These are phyloP conservation scores for Columba livia DNA, from an alignment of 2,113 vertebrate species.

Conservation along the genomic window DNA sequence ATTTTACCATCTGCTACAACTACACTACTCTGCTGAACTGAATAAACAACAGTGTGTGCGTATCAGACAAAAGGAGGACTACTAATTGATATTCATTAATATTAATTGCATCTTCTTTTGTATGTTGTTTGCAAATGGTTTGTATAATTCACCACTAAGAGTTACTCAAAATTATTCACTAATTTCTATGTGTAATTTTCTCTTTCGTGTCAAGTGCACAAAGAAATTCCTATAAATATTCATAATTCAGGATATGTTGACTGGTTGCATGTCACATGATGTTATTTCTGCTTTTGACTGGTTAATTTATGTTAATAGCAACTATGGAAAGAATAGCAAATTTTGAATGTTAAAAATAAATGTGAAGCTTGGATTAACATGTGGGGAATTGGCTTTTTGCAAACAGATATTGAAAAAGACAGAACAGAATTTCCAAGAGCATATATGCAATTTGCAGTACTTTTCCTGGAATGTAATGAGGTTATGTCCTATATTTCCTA, in stretches of 20 bases:
- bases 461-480: not conserved
- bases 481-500: not conserved
- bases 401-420: not conserved
- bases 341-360: not conserved
- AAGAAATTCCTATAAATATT: slow-evolving; percentile 38
- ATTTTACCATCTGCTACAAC: slow-evolving; percentile 52
- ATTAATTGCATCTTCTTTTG: not conserved
- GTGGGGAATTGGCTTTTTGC: not conserved
- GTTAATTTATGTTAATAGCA: slow-evolving; percentile 36
- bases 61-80: slow-evolving; percentile 6
- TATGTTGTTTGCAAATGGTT: not conserved
- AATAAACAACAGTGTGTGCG: not conserved
- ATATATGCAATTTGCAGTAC: not conserved
- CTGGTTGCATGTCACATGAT: not conserved
- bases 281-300: not conserved
- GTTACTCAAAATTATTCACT: slow-evolving; percentile 35
- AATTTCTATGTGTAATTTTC: slow-evolving; percentile 19
- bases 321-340: not conserved
- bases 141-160: not conserved
- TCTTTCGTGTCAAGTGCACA: slow-evolving; percentile 15
- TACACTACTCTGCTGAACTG: not conserved
- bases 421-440: not conserved
- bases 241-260: not conserved
- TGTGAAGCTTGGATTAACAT: not conserved
- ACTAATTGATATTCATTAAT: slow-evolving; percentile 36